Conservation (phyloP, 2,888 invertebrate species). For the Campoplex nolae region DNA sequence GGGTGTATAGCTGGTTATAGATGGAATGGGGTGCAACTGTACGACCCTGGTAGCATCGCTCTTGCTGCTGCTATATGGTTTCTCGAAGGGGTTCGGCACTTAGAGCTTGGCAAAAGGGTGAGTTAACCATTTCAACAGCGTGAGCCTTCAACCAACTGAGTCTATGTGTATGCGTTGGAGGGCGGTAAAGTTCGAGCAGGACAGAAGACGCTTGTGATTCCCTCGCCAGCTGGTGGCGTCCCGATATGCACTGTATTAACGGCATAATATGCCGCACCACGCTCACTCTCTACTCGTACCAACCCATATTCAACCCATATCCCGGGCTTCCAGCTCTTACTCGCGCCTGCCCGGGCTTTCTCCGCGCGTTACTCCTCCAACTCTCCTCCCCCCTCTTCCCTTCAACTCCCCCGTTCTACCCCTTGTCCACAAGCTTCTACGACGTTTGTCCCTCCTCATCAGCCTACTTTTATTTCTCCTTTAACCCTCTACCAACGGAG, state of each 20-base stretch:
- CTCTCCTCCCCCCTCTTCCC: conserved; percentile 55
- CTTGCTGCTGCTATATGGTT: conserved; percentile 31
- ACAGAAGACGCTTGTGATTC: conserved; percentile 75
- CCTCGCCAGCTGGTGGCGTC: conserved; percentile 79
- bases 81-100: conserved; percentile 36
- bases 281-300: conserved; percentile 71
- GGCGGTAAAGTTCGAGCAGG: conserved; percentile 36
- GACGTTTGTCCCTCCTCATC: conserved; percentile 36
- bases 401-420: not conserved
- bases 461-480: conserved; percentile 37
- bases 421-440: conserved; percentile 31
- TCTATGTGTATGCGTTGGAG: conserved; percentile 3
- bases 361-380: conserved; percentile 32
- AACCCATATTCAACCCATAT: conserved; percentile 75
- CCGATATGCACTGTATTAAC: conserved; percentile 82
- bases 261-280: conserved; percentile 81
- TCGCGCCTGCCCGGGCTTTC: conserved; percentile 57
- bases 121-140: conserved; percentile 30
- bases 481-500: conserved; percentile 22
- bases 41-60: conserved; percentile 32
- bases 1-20: not conserved
- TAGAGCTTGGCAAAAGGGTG: conserved; percentile 47
- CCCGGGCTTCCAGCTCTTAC: conserved; percentile 71
- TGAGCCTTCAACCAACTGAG: conserved; percentile 7
- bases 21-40: conserved; percentile 35